These are phyloP conservation scores for Lymantria monacha DNA, from an alignment of 2,888 invertebrate genomes.

Conservation along the genomic window DNA sequence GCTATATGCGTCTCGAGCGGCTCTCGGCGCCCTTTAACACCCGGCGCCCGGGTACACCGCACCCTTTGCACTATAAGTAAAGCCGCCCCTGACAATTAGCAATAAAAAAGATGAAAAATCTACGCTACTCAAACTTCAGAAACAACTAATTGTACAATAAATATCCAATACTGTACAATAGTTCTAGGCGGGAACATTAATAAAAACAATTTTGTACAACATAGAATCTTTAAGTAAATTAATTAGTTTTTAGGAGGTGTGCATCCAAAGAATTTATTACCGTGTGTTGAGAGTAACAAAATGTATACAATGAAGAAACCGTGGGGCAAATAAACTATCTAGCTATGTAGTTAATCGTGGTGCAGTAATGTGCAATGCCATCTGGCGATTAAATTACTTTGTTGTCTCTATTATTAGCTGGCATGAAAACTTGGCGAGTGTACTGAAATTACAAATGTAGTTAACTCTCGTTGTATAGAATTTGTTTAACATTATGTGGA, in stretches of 20 bases:
- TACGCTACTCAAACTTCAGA: no score
- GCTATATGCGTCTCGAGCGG: no score
- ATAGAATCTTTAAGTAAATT: neutral
- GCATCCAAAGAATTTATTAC: conserved; percentile 22
- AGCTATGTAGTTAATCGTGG: conserved; percentile 25
- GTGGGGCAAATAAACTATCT: conserved; percentile 30
- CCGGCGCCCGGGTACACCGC: no score
- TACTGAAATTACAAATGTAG: conserved; percentile 22
- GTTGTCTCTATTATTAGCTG: conserved; percentile 17
- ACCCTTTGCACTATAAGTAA: no score
- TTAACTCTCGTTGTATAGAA: conserved; percentile 3
- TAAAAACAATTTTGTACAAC: neutral
- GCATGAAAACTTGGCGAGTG: conserved; percentile 21
- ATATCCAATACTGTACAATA: no score
- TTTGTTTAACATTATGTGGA: conserved; percentile 1
- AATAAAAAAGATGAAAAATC: no score
- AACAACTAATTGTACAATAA: no score
- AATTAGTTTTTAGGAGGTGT: conserved; percentile 26
- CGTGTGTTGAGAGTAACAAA: conserved; percentile 17
- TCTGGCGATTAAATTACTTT: conserved; percentile 32
- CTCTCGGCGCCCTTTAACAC: no score
- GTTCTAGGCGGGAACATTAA: no score
- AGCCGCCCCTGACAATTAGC: no score
- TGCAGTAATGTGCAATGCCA: conserved; percentile 27
- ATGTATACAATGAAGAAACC: conserved; percentile 25